Base-by-base conservation (phyloP, 2,888 invertebrate species). In the Metalampra italica region DNA sequence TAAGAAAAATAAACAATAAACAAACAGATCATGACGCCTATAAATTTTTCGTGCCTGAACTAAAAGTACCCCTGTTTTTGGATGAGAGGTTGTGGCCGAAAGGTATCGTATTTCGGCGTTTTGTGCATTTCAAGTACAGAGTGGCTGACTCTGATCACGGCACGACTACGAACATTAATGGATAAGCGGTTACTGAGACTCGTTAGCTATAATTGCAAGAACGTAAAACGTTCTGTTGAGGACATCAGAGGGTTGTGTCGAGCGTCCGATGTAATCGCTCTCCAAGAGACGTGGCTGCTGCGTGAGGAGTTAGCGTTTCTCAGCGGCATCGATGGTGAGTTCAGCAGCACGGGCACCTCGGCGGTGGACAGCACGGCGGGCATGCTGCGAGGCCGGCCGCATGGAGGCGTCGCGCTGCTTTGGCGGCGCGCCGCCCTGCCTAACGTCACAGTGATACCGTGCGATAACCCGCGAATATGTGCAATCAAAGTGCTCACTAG, bases 351-450 rank as follows among this genome's bases (percentile, higher is more conserved):
- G 11, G 48, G 45, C 3, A 38, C 46, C 11, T 47, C 54, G 15
- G 42, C 53, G 1, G 43, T 60, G 14, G 53, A 60, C 40, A 52
- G 52, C 13, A 7, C 54, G 9, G 45, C 39, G 0, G 56, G 56
- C 9, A 29, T 54, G n/a, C 42, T 60, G 12, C 22, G 43, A 7
- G 54, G 57, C 2, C 15, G 56, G 3, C 54, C 52, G 3, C 47
- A 54, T 34, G 59, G 57, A 0, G 59, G 56, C 9, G 50, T 55
- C 0, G 57, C 52, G 22, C 29, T 59, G 7, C 42, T 59, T 7
- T 59, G 52, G 52, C 22, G 53, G 2, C 46, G 37, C 1, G 15
- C 15, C 30, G 49, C 38, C 9, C 57, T 60, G 30, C 32, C 46
- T 22, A 38, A 45, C n/a, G 57, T 60, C 14, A 38, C 52, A 0